Base-by-base conservation (phyloP, 2,888 invertebrate species). In the Leistus spinibarbis region DNA sequence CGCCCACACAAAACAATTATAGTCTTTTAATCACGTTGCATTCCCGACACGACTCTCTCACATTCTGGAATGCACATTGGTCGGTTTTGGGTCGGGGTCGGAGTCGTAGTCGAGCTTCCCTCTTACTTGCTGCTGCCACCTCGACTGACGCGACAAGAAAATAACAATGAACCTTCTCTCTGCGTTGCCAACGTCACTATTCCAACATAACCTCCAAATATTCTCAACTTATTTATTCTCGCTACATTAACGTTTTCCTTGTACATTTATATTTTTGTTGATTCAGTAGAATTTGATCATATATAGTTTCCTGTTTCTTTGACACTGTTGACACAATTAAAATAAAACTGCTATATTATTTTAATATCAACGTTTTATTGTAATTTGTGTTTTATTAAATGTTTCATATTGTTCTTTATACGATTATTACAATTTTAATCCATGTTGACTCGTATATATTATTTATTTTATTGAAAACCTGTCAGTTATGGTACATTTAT, bases 11-110 rank as follows among this genome's bases (percentile, higher is more conserved):
- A 82, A 84, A 84, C 83, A 84, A 85, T 84, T 84, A 83, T 84
- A 84, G 83, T 83, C 84, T 84, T 83, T 84, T 84, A 84, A 84
- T 84, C 84, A 84, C 84, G 81, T 82, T 81, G 82, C 83, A 84
- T 83, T 84, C 83, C 82, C 82, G 80, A 79, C 81, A 82, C 81
- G 81, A 80, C 82, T 81, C 79, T 79, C 78, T 77, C 19, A 27
- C 54, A 53, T 66, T 66, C 60, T 22, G 22, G 20, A 60, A 60
- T 60, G 60, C 60, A 60, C 19, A 22, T 22, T 17, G 60, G 20
- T 60, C 60, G 60, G 60, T 17, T 60, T 60, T 17, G 60, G 19
- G 22, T 60, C 60, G 40, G 40, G 40, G 40, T 40, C 7, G 40
- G 40, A 40, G 40, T 40, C 13, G 2, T 7, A 40, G 40, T 40